Evolutionary conservation across 2,113 vertebrate genomes (phyloP).

Genomic region (Talpa occidentalis): DNA sequence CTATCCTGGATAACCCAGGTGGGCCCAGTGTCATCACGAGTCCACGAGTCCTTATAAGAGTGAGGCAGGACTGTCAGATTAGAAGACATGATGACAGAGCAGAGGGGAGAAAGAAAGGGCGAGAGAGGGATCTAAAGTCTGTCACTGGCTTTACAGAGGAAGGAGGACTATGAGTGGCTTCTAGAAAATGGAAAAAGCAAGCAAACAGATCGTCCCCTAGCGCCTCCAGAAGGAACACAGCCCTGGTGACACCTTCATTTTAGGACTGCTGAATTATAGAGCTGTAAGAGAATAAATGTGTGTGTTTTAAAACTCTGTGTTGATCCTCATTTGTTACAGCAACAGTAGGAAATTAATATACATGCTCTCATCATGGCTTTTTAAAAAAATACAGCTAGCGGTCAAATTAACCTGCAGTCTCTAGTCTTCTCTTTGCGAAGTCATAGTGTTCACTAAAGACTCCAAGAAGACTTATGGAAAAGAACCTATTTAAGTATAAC

Average conservation of each 20-base stretch:
- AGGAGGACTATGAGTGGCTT: neutral
- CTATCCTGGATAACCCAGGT: neutral
- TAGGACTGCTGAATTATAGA: slow-evolving; percentile 3
- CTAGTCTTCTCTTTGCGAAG: slow-evolving; percentile 28
- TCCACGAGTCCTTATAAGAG: neutral
- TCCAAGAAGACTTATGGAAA: slow-evolving; percentile 26
- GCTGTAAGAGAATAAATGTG: slow-evolving; percentile 1
- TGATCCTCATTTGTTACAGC: slow-evolving; percentile 5
- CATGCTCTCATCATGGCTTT: neutral
- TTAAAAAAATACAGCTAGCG: slow-evolving; percentile 7
- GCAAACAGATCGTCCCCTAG: neutral
- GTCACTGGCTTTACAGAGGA: slow-evolving; percentile 40
- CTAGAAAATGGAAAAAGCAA: slow-evolving; percentile 26
- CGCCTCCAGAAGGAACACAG: neutral
- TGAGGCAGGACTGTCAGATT: neutral
- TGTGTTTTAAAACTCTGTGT: neutral
- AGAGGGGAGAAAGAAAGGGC: neutral
- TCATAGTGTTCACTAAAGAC: neutral
- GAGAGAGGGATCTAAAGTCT: neutral
- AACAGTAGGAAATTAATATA: slow-evolving; percentile 35
- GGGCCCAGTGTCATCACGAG: neutral
- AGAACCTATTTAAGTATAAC: slow-evolving; percentile 9
- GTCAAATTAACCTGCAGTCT: slow-evolving; percentile 29
- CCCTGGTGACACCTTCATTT: slow-evolving; percentile 18
- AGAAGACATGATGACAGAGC: neutral